Conservation (phyloP, 2,113 vertebrate species). For the Nannobrachium achirus region DNA sequence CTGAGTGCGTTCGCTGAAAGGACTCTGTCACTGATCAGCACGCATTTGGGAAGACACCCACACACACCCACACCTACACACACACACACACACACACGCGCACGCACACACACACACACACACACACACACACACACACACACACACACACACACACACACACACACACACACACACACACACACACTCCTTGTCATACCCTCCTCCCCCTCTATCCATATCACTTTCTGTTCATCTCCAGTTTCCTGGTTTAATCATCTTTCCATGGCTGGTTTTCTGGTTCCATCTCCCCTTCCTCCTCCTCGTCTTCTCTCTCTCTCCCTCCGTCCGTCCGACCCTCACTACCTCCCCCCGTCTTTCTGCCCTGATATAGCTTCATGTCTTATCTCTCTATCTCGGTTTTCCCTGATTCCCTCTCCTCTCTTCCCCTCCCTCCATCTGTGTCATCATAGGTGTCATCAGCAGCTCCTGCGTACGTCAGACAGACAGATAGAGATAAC, state of each 20-base stretch:
- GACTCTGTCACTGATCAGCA: constrained; percentile 54
- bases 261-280: too few species aligned
- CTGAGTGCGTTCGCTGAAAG: constrained; percentile 65
- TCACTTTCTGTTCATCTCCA: constrained; percentile 1
- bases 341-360: not conserved
- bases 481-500: constrained; percentile 46
- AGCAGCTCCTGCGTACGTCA: constrained; percentile 40
- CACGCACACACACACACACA: not conserved
- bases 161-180: not conserved
- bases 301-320: not conserved
- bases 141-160: not conserved
- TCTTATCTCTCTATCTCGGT: not conserved
- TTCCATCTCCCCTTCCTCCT: not conserved
- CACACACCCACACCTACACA: not conserved
- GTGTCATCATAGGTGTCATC: constrained; percentile 39
- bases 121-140: constrained; percentile 13
- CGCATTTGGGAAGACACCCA: constrained; percentile 27
- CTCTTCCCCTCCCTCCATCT: constrained; percentile 19
- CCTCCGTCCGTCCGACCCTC: not conserved
- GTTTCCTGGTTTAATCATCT: not conserved
- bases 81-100: not conserved
- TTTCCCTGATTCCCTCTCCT: constrained; percentile 8
- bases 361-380: constrained; percentile 1
- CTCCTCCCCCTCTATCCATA: not conserved
- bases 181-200: not conserved